Evolutionary conservation across 2,888 invertebrate species (phyloP).

Genomic region (Mylabris sibirica): DNA sequence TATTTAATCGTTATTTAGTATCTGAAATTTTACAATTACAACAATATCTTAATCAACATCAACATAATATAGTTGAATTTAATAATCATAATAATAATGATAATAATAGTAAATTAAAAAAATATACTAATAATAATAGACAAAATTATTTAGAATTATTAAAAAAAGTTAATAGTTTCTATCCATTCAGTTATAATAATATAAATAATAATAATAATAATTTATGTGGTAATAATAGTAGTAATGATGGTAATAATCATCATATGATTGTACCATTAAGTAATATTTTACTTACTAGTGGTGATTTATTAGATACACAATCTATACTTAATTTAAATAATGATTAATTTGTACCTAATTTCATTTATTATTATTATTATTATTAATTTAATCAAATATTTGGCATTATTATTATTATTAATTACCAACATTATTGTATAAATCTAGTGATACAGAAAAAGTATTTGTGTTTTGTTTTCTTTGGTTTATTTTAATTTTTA

Average conservation of each 20-base stretch:
- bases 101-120: too few relatives aligned
- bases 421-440: too few relatives aligned
- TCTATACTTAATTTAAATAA: conserved; percentile 72
- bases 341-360: conserved; percentile 63
- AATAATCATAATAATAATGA: too few relatives aligned
- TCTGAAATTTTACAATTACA: conserved; percentile 63
- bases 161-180: conserved; percentile 61
- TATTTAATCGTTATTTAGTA: conserved; percentile 61
- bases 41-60: conserved; percentile 50
- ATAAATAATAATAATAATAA: neutral
- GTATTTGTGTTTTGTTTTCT: too few relatives aligned
- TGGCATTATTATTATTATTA: too few relatives aligned
- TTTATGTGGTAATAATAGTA: conserved; percentile 42
- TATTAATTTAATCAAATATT: too few relatives aligned
- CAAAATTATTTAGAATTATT: conserved; percentile 54
- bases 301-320: conserved; percentile 72
- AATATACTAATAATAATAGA: too few relatives aligned
- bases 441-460: too few relatives aligned
- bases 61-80: too few relatives aligned
- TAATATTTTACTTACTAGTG: conserved; percentile 68
- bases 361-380: too few relatives aligned
- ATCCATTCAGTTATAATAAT: conserved; percentile 62
- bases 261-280: conserved; percentile 60
- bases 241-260: conserved; percentile 52
- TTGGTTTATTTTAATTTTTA: too few relatives aligned